Evolutionary conservation across 2,888 invertebrate species (phyloP).

Genomic region (Euplagia quadripunctaria): DNA sequence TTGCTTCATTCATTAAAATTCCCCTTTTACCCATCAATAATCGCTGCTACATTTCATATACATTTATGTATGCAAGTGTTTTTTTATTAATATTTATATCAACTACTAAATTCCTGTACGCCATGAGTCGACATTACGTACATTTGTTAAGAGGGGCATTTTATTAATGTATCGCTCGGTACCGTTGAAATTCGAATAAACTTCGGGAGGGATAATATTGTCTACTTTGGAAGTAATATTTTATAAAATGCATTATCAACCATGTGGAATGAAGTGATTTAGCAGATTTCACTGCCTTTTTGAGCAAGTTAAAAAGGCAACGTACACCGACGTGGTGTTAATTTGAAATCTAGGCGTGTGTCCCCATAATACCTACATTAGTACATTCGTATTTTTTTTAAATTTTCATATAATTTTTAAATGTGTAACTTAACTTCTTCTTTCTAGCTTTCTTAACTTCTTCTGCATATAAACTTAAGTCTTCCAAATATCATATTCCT

Average conservation of each 20-base stretch:
- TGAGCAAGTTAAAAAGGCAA: too few species aligned
- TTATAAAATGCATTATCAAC: conserved; percentile 30
- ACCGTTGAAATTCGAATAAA: conserved; percentile 53
- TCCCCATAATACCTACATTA: too few species aligned
- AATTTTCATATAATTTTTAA: too few species aligned
- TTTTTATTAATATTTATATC: conserved; percentile 62
- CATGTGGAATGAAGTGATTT: conserved; percentile 23
- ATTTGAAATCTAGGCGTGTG: too few species aligned
- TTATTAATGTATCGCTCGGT: conserved; percentile 60
- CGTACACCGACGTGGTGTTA: too few species aligned
- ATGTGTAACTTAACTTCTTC: too few species aligned
- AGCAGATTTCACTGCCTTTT: conserved; percentile 7
- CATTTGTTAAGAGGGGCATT: conserved; percentile 61
- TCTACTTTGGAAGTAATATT: conserved; percentile 44
- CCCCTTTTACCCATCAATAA: conserved; percentile 9
- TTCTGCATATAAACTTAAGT: too few species aligned
- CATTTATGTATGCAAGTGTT: not conserved
- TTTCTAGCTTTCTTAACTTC: too few species aligned
- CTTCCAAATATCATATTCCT: too few species aligned
- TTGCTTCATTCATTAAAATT: conserved; percentile 10
- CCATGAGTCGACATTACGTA: conserved; percentile 48
- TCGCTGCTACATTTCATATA: not conserved
- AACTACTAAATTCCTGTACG: conserved; percentile 45
- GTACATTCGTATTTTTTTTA: too few species aligned
- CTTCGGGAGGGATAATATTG: conserved; percentile 41